Evolutionary conservation across 2,888 invertebrate species (phyloP), one percentile per base, ranked within the genome.

Genomic region (Julus scandinavius): DNA sequence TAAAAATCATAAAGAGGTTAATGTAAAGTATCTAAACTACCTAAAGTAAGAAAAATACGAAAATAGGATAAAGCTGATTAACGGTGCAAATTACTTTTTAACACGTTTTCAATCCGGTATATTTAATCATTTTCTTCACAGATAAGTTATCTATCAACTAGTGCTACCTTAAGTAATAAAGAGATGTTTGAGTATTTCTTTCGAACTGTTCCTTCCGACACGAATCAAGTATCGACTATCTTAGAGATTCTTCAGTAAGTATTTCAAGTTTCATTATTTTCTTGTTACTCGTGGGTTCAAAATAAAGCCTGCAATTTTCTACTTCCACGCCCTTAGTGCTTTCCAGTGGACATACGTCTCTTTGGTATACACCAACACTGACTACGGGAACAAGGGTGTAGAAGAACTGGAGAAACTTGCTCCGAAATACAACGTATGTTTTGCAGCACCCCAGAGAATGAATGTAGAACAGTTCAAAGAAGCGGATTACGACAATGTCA

Each of bases 81-180:
- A 29, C 1, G 29, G 29, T 29, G 29, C 29, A 29, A 29, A 29
- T 29, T 29, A 29, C 29, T 29, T 29, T 29, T 29, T 29, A 29
- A 29, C 29, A 29, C 29, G 29, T 29, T 29, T 29, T 29, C 29
- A 29, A 29, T 29, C 29, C 29, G 29, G 29, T 29, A 29, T 29
- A 29, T 29, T 29, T 29, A 29, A 29, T 29, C 29, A 29, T 29
- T 29, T 29, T 29, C 45, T 45, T 45, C 45, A 5, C 88, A 92
- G 92, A 93, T 94, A 90, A 94, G 94, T 85, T 94, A 94, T 91
- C 92, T 93, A 91, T 93, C 94, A 15, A 94, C 94, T 1, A 93
- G 93, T 29, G 93, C 94, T 1, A 93, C 93, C 7, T 92, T 94
- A 85, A 94, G 93, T 91, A 93, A 93, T 91, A 92, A 92, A 88